Evolutionary conservation across 2,888 invertebrate genomes (phyloP).

Genomic region (Palloptera scutellata): DNA sequence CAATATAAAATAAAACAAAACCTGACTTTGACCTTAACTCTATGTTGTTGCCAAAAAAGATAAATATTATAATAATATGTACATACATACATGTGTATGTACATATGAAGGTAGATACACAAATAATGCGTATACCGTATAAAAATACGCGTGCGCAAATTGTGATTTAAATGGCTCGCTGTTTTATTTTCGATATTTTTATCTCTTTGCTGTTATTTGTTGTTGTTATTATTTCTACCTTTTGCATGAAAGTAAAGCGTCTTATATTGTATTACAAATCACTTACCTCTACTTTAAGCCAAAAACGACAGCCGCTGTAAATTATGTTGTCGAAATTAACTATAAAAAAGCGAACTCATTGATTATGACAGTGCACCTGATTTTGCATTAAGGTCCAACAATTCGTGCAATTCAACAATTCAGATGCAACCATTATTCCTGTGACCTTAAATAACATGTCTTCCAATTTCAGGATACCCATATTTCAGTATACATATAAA

Average conservation of each 20-base stretch:
- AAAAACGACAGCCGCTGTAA: conserved; percentile 19
- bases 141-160: not conserved
- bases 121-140: not conserved
- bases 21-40: conserved; percentile 51
- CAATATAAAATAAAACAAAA: conserved; percentile 40
- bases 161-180: not conserved
- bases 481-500: too few species aligned
- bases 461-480: too few species aligned
- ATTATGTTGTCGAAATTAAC: conserved; percentile 23
- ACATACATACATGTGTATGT: not conserved
- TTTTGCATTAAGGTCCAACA: too few species aligned
- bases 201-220: conserved; percentile 6
- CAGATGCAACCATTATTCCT: too few species aligned
- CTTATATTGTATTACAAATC: too few species aligned
- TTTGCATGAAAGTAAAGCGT: not conserved
- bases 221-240: conserved; percentile 11
- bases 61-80: not conserved
- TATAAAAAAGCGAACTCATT: too few species aligned
- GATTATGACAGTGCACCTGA: not conserved
- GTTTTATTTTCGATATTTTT: conserved; percentile 5
- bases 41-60: conserved; percentile 32
- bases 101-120: not conserved
- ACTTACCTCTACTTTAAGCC: not conserved
- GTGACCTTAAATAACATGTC: too few species aligned
- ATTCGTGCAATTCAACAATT: too few species aligned